Evolutionary conservation across 2,888 invertebrate species (phyloP), one percentile per base, ranked within the genome.

Genomic region (Agapostemon virescens): DNA sequence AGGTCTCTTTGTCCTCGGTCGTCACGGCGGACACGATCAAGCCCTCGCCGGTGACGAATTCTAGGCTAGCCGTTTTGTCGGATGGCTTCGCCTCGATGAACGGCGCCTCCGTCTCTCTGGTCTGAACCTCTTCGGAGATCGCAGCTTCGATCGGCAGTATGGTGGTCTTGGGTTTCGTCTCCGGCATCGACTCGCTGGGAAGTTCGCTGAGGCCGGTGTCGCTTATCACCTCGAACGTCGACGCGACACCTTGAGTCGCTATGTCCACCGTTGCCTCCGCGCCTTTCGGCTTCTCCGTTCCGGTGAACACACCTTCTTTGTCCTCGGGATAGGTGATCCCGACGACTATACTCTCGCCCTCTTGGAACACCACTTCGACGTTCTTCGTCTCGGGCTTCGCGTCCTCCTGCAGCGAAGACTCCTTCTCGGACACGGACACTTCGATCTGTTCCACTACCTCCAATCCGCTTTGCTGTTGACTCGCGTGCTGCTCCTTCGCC

Each of bases 331-430:
- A 90, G 0, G 93, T 92, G 86, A 93, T 90, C 9, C 94, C 95
- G 20, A 96, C 93, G 88, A 94, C 94, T 66, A 96, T 84, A 84
- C 95, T 91, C 93, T 95, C 94, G 88, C 92, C 94, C 93, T 93
- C 94, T 90, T 93, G 94, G 91, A 94, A 95, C 42, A 88, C 93
- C 42, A 94, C 88, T 73, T 93, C 92, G 11, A 93, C 93, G 36
- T 90, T 92, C 88, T 95, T 96, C 77, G 91, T 91, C 80, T 94
- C 95, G 20, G 94, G 95, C 87, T 92, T 93, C 13, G 93, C 82
- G 74, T 93, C 92, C 55, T 88, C 88, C n/a, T 85, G 83, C 74
- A 94, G 92, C 63, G 92, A 89, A 5, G 93, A 92, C 92, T 95
- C 94, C 84, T 93, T 94, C 88, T 95, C 95, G 26, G 93, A 94